These are phyloP conservation scores for Chloromyia formosa DNA, from an alignment of 2,888 invertebrate genomes.

Conservation along the genomic window DNA sequence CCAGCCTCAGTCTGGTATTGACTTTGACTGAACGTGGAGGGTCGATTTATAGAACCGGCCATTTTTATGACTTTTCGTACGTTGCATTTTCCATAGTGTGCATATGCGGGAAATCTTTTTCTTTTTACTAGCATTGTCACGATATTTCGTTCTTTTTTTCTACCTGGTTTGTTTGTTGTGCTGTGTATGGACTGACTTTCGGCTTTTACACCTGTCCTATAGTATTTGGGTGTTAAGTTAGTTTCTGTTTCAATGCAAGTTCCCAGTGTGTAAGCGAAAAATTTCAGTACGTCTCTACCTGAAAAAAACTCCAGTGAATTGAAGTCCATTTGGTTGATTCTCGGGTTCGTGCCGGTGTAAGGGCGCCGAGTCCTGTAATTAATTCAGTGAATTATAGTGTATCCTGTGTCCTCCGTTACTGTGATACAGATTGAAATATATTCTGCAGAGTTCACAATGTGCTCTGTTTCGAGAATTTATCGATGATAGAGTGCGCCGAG, in stretches of 20 bases:
- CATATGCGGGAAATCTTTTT: slow-evolving; percentile 15
- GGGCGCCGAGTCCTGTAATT: not conserved
- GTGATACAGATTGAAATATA: not conserved
- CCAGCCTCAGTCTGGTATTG: slow-evolving; percentile 39
- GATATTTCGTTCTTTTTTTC: not conserved
- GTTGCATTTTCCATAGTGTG: slow-evolving; percentile 22
- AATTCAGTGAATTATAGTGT: not conserved
- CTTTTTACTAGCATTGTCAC: not conserved
- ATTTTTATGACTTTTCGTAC: slow-evolving; percentile 18
- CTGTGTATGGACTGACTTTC: not conserved
- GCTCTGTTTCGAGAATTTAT: no score
- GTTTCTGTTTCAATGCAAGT: not conserved
- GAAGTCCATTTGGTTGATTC: not conserved
- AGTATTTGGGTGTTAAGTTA: not conserved
- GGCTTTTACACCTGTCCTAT: slow-evolving; percentile 24
- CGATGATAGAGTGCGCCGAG: not conserved
- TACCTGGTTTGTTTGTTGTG: not conserved
- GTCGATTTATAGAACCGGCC: not conserved
- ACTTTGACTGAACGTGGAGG: slow-evolving; percentile 36
- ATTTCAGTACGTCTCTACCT: not conserved
- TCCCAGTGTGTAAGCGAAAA: not conserved
- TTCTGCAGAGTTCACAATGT: not conserved
- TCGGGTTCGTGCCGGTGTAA: not conserved
- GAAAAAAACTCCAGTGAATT: not conserved
- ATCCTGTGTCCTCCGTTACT: slow-evolving; percentile 1